phyloP scores from a whole-genome alignment of 2,797 vertebrate genomes.

The Chaetodon trifasciatus region DNA sequence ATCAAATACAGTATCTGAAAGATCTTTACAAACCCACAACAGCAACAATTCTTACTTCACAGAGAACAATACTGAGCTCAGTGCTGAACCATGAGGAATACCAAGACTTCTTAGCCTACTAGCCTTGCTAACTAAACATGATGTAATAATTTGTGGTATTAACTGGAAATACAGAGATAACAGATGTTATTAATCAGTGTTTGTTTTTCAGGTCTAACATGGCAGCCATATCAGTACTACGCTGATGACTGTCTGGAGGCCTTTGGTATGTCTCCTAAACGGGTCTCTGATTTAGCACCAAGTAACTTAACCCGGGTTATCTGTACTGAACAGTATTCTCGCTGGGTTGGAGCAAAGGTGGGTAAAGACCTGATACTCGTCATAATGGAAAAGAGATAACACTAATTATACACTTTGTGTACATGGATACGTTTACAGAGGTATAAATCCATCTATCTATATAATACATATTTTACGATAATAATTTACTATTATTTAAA shows the following conservation, averaged over 20 bases:
- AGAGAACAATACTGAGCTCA: not conserved
- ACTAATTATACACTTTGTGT: not conserved
- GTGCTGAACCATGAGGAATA: not conserved
- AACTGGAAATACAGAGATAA: not conserved
- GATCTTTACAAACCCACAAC: not conserved
- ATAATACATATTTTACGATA: not conserved
- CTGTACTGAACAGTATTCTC: constrained; percentile 97
- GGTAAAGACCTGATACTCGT: constrained; percentile 20
- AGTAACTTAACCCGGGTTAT: constrained; percentile 94
- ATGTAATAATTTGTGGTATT: not conserved
- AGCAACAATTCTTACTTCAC: not conserved
- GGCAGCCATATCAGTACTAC: constrained; percentile 98
- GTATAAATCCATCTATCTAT: not conserved
- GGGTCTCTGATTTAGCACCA: constrained; percentile 91
- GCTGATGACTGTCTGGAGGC: constrained; percentile 95
- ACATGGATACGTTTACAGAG: not conserved
- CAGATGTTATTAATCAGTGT: not conserved
- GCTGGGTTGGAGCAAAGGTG: constrained; percentile 91
- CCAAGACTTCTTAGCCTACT: too few species aligned
- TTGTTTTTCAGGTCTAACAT: constrained; percentile 79
- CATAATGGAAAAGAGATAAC: not conserved
- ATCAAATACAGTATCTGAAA: too few species aligned
- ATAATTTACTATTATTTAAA: not conserved
- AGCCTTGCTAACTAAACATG: too few species aligned
- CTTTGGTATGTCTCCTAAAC: constrained; percentile 95